phyloP scores from a whole-genome alignment of 1,140 invertebrate species.

The Leptoteleia sp. region DNA sequence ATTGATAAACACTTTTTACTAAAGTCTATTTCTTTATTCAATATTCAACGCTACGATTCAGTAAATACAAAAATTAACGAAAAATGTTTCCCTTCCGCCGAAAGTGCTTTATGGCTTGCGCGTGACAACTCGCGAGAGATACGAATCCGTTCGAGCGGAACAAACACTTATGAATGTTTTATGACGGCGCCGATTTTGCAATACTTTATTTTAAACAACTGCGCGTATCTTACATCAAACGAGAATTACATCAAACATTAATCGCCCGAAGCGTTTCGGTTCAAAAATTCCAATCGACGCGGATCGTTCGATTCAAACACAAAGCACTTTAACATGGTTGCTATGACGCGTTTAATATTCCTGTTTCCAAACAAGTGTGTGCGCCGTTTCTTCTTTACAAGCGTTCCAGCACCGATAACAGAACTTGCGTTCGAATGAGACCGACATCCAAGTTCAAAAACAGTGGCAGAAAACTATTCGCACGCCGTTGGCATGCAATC shows the following conservation, averaged over 20 bases:
- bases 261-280: neutral
- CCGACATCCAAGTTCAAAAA: conserved; percentile 19
- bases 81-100: conserved; percentile 15
- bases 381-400: conserved; percentile 16
- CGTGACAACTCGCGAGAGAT: conserved; percentile 39
- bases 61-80: too few species aligned
- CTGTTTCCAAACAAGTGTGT: conserved; percentile 11
- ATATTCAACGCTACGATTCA: too few species aligned
- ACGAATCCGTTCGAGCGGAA: conserved; percentile 26
- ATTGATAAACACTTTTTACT: too few species aligned
- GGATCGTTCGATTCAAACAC: neutral
- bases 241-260: too few species aligned
- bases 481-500: conserved; percentile 22
- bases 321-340: conserved; percentile 12
- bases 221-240: too few species aligned
- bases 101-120: conserved; percentile 18
- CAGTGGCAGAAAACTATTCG: conserved; percentile 31
- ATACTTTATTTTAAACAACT: conserved; percentile 34
- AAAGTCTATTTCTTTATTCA: too few species aligned
- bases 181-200: conserved; percentile 26
- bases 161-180: conserved; percentile 41
- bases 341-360: conserved; percentile 20
- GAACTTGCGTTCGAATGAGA: conserved; percentile 28
- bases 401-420: conserved; percentile 8
- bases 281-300: neutral